Evolutionary conservation across 2,113 vertebrate species (phyloP).

Genomic region (Tautogolabrus adspersus): DNA sequence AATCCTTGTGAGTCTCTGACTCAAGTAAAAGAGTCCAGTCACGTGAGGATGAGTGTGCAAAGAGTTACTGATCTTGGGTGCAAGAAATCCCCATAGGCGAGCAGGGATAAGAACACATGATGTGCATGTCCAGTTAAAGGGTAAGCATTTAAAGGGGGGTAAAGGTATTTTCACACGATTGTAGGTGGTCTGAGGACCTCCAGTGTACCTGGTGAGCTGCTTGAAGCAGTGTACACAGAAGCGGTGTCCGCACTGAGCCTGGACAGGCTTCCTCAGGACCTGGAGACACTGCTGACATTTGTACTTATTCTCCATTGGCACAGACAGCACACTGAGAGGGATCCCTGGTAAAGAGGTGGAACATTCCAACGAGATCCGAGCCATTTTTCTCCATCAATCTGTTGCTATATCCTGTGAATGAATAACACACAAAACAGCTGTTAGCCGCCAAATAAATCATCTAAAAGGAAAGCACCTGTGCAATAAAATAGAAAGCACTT

Average conservation of each 20-base stretch:
- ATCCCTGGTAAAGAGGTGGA: conserved; percentile 88
- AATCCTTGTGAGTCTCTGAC: conserved; percentile 57
- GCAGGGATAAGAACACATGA: conserved; percentile 39
- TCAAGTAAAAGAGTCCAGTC: conserved; percentile 41
- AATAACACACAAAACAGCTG: conserved; percentile 6
- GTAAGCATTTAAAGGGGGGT: conserved; percentile 27
- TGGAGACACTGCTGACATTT: conserved; percentile 91
- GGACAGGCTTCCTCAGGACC: conserved; percentile 90
- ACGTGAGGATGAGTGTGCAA: conserved; percentile 49
- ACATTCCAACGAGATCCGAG: conserved; percentile 82
- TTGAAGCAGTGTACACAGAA: conserved; percentile 92
- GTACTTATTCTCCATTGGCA: conserved; percentile 92
- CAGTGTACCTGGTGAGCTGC: conserved; percentile 89
- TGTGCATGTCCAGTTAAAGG: conserved; percentile 50
- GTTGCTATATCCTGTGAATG: conserved; percentile 51
- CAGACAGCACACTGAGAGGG: conserved; percentile 88
- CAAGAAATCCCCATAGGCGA: conserved; percentile 31
- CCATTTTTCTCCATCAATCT: conserved; percentile 79
- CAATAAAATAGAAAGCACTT: background rate
- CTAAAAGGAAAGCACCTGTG: background rate
- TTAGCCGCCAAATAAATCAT: background rate
- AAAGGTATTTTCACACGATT: conserved; percentile 22
- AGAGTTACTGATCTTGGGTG: conserved; percentile 20
- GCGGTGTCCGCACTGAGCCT: conserved; percentile 94
- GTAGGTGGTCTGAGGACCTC: conserved; percentile 35